A percentile compares a stretch with the other conserved stretches of the same genome.
phyloP scores from a whole-genome alignment of 2,888 invertebrate species.

The Synergus laeviventris region DNA sequence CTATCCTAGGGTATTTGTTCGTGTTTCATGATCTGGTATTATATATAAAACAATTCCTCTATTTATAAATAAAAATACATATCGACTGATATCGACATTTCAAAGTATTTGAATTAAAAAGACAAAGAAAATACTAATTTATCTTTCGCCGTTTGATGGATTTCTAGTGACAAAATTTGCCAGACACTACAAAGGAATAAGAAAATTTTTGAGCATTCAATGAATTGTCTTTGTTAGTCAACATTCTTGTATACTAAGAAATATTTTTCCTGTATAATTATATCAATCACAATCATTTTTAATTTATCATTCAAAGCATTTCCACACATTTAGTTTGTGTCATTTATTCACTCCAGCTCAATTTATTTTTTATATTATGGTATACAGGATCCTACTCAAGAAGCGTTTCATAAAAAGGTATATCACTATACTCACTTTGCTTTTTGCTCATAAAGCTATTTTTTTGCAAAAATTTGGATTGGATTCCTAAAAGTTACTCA shows the following conservation, averaged over 20 bases:
- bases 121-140: background rate
- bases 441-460: constrained; percentile 19
- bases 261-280: background rate
- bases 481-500: background rate
- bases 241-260: background rate
- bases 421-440: constrained; percentile 45
- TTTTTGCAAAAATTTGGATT: background rate
- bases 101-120: background rate
- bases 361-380: constrained; percentile 60
- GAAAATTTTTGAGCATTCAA: constrained; percentile 6
- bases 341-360: background rate
- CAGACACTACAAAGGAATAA: background rate
- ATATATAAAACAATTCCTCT: background rate
- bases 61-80: background rate
- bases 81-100: background rate
- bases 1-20: too few species aligned
- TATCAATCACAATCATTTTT: background rate
- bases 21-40: background rate
- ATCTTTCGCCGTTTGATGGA: background rate
- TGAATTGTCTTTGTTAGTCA: constrained; percentile 1
- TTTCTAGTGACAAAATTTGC: background rate
- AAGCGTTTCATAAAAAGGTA: constrained; percentile 70
- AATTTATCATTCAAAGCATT: background rate
- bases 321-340: background rate
- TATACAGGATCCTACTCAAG: constrained; percentile 65